A percentile compares a stretch with the other conserved stretches of the same genome.
Evolutionary conservation across 2,113 vertebrate species (phyloP).

Genomic region (Ptilonorhynchus violaceus): DNA sequence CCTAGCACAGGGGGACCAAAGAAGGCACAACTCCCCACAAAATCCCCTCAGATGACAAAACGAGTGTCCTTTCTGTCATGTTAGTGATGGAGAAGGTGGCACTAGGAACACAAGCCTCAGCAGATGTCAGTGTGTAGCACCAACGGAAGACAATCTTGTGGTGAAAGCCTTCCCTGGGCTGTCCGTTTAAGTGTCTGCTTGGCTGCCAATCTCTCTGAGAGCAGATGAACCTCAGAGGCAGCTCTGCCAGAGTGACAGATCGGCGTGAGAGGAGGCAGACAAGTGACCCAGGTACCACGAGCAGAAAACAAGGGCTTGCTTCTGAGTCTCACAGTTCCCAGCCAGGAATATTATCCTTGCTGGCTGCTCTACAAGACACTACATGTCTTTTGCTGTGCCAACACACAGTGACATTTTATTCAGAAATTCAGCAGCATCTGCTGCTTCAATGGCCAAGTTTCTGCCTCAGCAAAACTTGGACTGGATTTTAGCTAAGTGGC

Average conservation of each 20-base stretch:
- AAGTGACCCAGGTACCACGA: background rate
- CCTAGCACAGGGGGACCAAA: background rate
- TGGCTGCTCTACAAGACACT: background rate
- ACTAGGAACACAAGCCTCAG: background rate
- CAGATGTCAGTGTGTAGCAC: background rate
- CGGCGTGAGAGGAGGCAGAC: slow-evolving; percentile 17
- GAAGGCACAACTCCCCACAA: background rate
- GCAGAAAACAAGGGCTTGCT: background rate
- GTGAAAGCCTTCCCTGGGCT: background rate
- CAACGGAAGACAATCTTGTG: background rate
- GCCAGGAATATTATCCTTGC: slow-evolving; percentile 15
- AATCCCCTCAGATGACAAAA: background rate
- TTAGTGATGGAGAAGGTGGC: background rate
- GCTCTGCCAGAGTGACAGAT: slow-evolving; percentile 14
- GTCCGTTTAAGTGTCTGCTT: background rate
- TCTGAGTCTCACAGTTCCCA: background rate
- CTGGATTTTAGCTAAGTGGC: background rate
- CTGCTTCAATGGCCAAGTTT: background rate
- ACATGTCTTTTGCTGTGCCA: slow-evolving; percentile 3
- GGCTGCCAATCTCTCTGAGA: background rate
- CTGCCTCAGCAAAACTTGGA: background rate
- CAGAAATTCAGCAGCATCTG: slow-evolving; percentile 39
- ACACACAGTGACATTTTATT: background rate
- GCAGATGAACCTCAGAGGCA: background rate
- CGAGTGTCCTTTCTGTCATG: background rate